Evolutionary conservation across 1,140 invertebrate species (phyloP).

Genomic region (Drosophila tristis): DNA sequence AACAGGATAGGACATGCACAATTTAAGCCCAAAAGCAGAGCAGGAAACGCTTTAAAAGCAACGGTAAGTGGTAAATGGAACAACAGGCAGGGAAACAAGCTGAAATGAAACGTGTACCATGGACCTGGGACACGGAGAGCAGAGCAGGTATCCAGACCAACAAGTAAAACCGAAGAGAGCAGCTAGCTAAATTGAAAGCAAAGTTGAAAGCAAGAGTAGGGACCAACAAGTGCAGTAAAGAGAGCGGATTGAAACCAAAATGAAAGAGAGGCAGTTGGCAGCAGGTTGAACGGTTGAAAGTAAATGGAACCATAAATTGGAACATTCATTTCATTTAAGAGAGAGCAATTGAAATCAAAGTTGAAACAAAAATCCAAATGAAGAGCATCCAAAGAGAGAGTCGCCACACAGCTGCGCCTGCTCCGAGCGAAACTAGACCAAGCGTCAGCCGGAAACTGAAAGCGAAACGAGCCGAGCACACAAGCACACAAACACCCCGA

Average conservation of each 20-base stretch:
- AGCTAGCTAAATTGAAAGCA: background rate
- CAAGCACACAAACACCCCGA: slow-evolving; percentile 3
- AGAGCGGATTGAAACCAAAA: slow-evolving; percentile 22
- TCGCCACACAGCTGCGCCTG: slow-evolving; percentile 36
- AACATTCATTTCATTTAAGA: too few species aligned
- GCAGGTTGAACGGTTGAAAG: slow-evolving; percentile 27
- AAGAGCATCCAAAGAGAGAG: slow-evolving; percentile 24
- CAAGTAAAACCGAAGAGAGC: slow-evolving; percentile 6
- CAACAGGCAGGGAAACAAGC: too few species aligned
- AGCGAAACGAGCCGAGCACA: slow-evolving; percentile 12
- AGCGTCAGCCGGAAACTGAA: slow-evolving; percentile 23
- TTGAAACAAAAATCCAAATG: too few species aligned
- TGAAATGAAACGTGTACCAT: background rate
- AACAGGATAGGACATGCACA: slow-evolving; percentile 4
- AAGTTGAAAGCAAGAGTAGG: slow-evolving; percentile 15
- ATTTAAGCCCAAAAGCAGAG: too few species aligned
- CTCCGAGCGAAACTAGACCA: slow-evolving; percentile 37
- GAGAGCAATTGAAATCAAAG: too few species aligned
- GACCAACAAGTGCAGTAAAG: slow-evolving; percentile 10
- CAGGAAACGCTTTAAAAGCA: too few species aligned
- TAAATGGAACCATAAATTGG: too few species aligned
- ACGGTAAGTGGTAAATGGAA: too few species aligned
- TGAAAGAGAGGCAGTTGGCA: slow-evolving; percentile 42
- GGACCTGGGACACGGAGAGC: slow-evolving; percentile 5
- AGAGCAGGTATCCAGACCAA: background rate